Percentiles rank a stretch among this genome's conserved stretches.
Evolutionary conservation across 2,888 invertebrate genomes (phyloP).

Genomic region (Athalia circularis): DNA sequence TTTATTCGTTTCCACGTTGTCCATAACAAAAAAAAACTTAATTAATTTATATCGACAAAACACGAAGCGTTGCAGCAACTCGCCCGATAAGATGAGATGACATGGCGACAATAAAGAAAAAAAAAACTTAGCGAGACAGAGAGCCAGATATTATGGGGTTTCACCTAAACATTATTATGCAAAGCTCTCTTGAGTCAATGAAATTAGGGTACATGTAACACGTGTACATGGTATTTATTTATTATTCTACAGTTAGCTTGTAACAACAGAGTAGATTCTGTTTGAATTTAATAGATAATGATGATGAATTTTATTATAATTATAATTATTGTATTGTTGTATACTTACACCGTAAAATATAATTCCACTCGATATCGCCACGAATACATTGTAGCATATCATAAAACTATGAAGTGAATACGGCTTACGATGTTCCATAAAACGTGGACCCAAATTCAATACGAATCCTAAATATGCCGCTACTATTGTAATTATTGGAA

Average conservation of each 20-base stretch:
- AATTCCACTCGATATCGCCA: conserved; percentile 80
- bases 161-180: too few relatives aligned
- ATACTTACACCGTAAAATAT: conserved; percentile 83
- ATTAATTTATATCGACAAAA: too few relatives aligned
- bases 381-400: conserved; percentile 66
- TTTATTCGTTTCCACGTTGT: too few relatives aligned
- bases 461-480: conserved; percentile 65
- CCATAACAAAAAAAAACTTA: too few relatives aligned
- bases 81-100: too few relatives aligned
- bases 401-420: conserved; percentile 64
- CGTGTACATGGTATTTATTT: too few relatives aligned
- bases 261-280: too few relatives aligned
- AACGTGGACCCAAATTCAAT: conserved; percentile 65
- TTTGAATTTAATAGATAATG: not conserved
- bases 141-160: not conserved
- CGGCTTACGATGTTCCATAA: conserved; percentile 65
- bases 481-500: conserved; percentile 62
- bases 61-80: too few relatives aligned
- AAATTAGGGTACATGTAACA: too few relatives aligned
- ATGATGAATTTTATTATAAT: not conserved
- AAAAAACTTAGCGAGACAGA: not conserved
- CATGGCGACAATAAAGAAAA: too few relatives aligned
- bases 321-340: not conserved
- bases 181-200: too few relatives aligned
- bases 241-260: too few relatives aligned